Percentiles rank a stretch among this genome's conserved stretches.
These are phyloP conservation scores for Brachylomia viminalis DNA, from an alignment of 2,888 invertebrate genomes.

Conservation along the genomic window DNA sequence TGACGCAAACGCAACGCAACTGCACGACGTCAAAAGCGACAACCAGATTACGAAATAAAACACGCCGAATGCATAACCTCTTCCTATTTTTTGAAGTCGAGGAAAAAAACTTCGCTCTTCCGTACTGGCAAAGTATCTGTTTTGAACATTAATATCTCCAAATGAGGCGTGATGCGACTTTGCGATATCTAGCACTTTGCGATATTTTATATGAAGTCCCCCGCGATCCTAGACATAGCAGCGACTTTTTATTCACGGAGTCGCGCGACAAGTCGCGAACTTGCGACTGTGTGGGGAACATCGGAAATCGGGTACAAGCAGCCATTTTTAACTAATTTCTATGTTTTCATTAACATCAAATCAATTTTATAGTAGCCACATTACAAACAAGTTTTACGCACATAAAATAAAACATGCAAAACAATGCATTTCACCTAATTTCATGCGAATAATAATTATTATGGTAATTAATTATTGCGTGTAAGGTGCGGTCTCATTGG, in stretches of 20 bases:
- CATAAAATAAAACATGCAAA: conserved; percentile 24
- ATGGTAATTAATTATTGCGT: conserved; percentile 45
- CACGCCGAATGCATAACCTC: not conserved
- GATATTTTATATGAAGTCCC: not conserved
- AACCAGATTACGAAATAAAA: not conserved
- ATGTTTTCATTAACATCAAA: conserved; percentile 15
- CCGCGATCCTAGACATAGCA: not conserved
- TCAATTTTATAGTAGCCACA: not conserved
- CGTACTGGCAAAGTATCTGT: not conserved
- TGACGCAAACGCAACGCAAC: not conserved
- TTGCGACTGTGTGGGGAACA: not conserved
- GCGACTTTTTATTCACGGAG: not conserved
- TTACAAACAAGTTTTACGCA: conserved; percentile 10
- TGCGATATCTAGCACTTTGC: too few relatives aligned
- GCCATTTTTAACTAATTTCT: conserved; percentile 4
- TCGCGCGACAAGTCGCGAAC: not conserved
- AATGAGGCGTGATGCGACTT: not conserved
- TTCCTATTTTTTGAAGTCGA: not conserved
- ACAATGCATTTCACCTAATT: conserved; percentile 61
- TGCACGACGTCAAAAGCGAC: not conserved
- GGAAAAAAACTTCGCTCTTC: not conserved
- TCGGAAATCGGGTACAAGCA: conserved; percentile 3
- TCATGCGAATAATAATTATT: conserved; percentile 50
- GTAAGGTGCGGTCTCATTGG: conserved; percentile 44
- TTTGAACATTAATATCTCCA: not conserved